Conservation (phyloP, 2,888 invertebrate species). For the Agrotis ipsilon region DNA sequence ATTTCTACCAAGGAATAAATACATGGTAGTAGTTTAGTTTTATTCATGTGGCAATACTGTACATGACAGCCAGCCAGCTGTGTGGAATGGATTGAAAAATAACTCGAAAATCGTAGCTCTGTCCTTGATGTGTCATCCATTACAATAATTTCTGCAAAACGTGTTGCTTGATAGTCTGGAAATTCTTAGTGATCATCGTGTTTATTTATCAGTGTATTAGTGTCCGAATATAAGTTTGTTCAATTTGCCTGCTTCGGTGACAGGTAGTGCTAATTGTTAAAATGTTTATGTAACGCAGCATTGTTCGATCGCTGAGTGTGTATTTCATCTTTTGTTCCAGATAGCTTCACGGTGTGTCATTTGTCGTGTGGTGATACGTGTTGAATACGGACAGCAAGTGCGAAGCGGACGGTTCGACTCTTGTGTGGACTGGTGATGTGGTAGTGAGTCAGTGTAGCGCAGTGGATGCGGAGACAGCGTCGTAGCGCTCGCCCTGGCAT, state of each 20-base stretch:
- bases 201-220: slow-evolving; percentile 54
- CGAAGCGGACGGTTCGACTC: slow-evolving; percentile 66
- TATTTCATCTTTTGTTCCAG: slow-evolving; percentile 88
- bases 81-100: slow-evolving; percentile 87
- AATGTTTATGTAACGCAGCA: slow-evolving; percentile 90
- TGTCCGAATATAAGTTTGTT: slow-evolving; percentile 46
- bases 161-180: slow-evolving; percentile 73
- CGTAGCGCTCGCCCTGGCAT: slow-evolving; percentile 88
- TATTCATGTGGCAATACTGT: slow-evolving; percentile 82
- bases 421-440: slow-evolving; percentile 74
- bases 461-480: slow-evolving; percentile 85
- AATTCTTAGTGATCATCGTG: slow-evolving; percentile 63
- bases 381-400: slow-evolving; percentile 69
- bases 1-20: slow-evolving; percentile 32
- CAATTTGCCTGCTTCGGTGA: slow-evolving; percentile 71
- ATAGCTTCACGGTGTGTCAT: slow-evolving; percentile 80
- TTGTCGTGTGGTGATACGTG: slow-evolving; percentile 69
- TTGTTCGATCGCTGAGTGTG: slow-evolving; percentile 84
- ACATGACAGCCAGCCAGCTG: slow-evolving; percentile 88
- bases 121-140: slow-evolving; percentile 90
- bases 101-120: slow-evolving; percentile 82
- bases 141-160: slow-evolving; percentile 82
- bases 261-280: slow-evolving; percentile 82
- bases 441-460: slow-evolving; percentile 73
- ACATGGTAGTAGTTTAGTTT: slow-evolving; percentile 67